These are phyloP conservation scores for Chloropsis cyanopogon DNA, from an alignment of 2,113 vertebrate species.

Conservation along the genomic window DNA sequence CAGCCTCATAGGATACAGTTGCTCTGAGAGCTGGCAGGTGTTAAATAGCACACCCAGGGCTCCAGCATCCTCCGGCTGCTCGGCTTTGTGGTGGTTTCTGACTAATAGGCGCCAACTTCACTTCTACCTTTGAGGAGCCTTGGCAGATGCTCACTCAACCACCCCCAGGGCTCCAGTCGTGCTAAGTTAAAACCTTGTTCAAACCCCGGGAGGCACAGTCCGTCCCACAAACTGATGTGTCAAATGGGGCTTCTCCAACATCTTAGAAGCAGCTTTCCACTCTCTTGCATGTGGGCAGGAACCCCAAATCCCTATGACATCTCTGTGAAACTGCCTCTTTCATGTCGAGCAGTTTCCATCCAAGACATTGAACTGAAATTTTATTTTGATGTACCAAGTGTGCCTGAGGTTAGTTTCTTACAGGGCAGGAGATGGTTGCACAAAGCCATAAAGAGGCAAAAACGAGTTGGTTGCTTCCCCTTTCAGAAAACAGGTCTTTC, in stretches of 20 bases:
- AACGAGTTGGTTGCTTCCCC: not conserved
- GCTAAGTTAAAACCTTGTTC: not conserved
- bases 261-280: conserved; percentile 6
- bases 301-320: not conserved
- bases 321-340: not conserved
- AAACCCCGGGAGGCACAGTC: not conserved
- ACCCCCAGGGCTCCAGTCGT: not conserved
- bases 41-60: conserved; percentile 21
- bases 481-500: not conserved
- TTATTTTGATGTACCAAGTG: not conserved
- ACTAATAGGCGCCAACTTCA: conserved; percentile 34
- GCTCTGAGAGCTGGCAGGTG: conserved; percentile 45
- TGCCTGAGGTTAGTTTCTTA: not conserved
- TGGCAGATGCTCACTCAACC: not conserved
- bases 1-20: conserved; percentile 31
- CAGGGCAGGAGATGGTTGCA: not conserved
- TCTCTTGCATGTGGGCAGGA: conserved; percentile 6
- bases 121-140: conserved; percentile 42
- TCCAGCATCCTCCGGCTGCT: not conserved
- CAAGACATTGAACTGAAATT: not conserved
- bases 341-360: not conserved
- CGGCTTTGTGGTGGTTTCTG: conserved; percentile 63
- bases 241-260: not conserved
- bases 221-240: not conserved
- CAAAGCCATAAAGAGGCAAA: not conserved